Conservation (phyloP, 2,113 vertebrate genomes). For the Brachirus orientalis region DNA sequence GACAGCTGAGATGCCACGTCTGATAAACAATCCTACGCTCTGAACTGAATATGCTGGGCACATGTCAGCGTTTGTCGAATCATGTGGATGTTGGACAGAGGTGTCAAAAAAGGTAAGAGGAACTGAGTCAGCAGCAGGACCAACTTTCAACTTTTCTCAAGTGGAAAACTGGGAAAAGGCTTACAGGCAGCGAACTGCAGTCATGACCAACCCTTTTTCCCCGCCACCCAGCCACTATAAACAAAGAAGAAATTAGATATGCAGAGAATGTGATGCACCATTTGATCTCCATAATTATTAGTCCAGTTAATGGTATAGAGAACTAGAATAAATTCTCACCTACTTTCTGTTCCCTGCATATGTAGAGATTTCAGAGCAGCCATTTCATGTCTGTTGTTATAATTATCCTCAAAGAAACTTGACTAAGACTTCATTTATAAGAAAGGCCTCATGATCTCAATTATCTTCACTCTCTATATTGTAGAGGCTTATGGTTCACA, state of each 20-base stretch:
- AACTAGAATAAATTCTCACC: no score
- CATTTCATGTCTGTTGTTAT: constrained; percentile 13
- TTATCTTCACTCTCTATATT: background rate
- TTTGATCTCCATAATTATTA: background rate
- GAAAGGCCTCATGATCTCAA: background rate
- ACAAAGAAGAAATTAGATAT: no score
- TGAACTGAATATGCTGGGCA: constrained; percentile 17
- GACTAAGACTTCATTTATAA: background rate
- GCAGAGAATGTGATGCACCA: no score
- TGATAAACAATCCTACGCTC: constrained; percentile 63
- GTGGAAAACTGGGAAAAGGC: background rate
- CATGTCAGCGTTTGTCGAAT: constrained; percentile 41
- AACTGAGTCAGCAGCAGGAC: constrained; percentile 10
- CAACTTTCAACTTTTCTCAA: constrained; percentile 2
- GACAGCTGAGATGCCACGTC: constrained; percentile 56
- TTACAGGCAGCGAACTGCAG: no score
- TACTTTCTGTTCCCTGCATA: no score
- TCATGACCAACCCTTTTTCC: background rate
- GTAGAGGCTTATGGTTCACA: no score
- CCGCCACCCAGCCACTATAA: no score
- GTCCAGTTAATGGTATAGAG: background rate
- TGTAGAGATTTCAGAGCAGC: background rate
- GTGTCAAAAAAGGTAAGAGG: constrained; percentile 14
- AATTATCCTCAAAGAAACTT: background rate
- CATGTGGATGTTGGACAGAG: constrained; percentile 30